A percentile compares a stretch with the other conserved stretches of the same genome.
phyloP scores from a whole-genome alignment of 2,888 invertebrate species.

The Cetonia aurata region DNA sequence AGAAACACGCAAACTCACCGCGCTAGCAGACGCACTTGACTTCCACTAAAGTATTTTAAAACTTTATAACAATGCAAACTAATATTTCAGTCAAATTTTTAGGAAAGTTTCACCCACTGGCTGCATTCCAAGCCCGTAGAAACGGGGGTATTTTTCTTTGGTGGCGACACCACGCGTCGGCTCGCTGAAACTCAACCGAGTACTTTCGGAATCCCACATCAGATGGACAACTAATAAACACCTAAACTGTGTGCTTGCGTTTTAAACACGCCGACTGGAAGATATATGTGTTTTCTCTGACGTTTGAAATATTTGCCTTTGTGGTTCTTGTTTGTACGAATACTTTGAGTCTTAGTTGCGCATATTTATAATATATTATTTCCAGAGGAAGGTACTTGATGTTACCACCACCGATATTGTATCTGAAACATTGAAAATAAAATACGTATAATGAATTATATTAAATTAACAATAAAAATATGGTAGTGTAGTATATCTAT shows the following conservation, averaged over 20 bases:
- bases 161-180: slow-evolving; percentile 36
- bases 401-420: no score
- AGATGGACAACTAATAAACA: slow-evolving; percentile 42
- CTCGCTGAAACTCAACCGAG: slow-evolving; percentile 29
- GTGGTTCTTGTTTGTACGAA: slow-evolving; percentile 36
- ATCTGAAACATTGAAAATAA: no score
- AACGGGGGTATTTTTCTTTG: slow-evolving; percentile 34
- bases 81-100: slow-evolving; percentile 47
- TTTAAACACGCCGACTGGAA: slow-evolving; percentile 36
- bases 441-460: no score
- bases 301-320: slow-evolving; percentile 39
- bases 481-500: no score
- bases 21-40: slow-evolving; percentile 15
- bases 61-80: slow-evolving; percentile 43
- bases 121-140: slow-evolving; percentile 46
- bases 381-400: not conserved
- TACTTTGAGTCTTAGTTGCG: slow-evolving; percentile 22
- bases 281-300: slow-evolving; percentile 32
- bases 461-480: not conserved
- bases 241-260: slow-evolving; percentile 36
- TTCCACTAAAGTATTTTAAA: slow-evolving; percentile 36
- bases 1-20: not conserved
- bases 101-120: slow-evolving; percentile 44
- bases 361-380: slow-evolving; percentile 25
- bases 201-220: slow-evolving; percentile 40